Conservation (phyloP, 2,888 invertebrate species). For the Drosophila siamana region DNA sequence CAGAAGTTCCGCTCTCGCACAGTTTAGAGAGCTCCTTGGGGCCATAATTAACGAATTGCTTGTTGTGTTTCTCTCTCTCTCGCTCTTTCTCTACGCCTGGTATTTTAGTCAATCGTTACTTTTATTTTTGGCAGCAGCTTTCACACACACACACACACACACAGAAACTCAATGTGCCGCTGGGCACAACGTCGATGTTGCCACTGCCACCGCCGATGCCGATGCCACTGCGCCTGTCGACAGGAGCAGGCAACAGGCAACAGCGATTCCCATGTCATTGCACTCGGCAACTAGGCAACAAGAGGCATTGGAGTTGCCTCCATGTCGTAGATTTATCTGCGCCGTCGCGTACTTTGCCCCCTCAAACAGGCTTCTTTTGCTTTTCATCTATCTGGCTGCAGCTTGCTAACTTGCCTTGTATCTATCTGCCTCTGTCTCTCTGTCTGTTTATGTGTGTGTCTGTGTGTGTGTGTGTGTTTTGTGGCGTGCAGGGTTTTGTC, state of each 20-base stretch:
- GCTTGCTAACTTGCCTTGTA: conserved; percentile 3
- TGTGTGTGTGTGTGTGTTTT: conserved; percentile 12
- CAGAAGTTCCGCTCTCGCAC: conserved; percentile 45
- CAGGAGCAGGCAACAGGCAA: conserved; percentile 40
- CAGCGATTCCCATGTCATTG: conserved; percentile 62
- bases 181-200: conserved; percentile 19
- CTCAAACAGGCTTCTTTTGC: conserved; percentile 55
- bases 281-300: conserved; percentile 44
- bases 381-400: conserved; percentile 32
- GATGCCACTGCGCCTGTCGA: conserved; percentile 30
- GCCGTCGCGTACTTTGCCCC: conserved; percentile 69
- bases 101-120: conserved; percentile 1
- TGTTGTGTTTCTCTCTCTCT: conserved; percentile 2
- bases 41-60: conserved; percentile 68
- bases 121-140: conserved; percentile 49
- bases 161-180: conserved; percentile 5
- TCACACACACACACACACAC: conserved; percentile 34
- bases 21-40: conserved; percentile 52
- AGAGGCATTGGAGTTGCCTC: conserved; percentile 13
- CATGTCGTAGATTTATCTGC: conserved; percentile 69
- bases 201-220: too few relatives aligned
- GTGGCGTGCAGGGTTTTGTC: conserved; percentile 65
- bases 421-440: too few relatives aligned
- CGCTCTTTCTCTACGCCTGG: background rate
- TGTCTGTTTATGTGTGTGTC: background rate